Conservation (phyloP, 2,888 invertebrate genomes). For the Orthosia cruda region DNA sequence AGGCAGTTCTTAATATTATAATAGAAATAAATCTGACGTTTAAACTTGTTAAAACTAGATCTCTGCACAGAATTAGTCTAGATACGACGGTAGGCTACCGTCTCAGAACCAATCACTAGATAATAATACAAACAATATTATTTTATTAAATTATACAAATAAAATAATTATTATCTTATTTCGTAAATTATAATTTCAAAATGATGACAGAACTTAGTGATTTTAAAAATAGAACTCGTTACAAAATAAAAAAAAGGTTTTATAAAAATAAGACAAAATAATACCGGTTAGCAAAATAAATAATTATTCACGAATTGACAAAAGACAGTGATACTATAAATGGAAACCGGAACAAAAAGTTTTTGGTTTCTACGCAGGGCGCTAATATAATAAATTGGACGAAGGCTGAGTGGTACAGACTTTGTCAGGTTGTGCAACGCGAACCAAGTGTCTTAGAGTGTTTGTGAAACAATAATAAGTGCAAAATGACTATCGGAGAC, state of each 20-base stretch:
- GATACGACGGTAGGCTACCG: background rate
- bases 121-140: too few species aligned
- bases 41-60: background rate
- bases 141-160: background rate
- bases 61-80: background rate
- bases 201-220: background rate
- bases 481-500: slow-evolving; percentile 61
- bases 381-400: slow-evolving; percentile 49
- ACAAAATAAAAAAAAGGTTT: background rate
- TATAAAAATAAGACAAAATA: background rate
- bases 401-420: slow-evolving; percentile 25
- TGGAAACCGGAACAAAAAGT: slow-evolving; percentile 1
- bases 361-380: slow-evolving; percentile 9
- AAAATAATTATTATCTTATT: background rate
- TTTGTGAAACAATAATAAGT: slow-evolving; percentile 22
- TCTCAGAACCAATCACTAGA: background rate
- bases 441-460: slow-evolving; percentile 47
- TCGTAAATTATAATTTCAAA: too few species aligned
- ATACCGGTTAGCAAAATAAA: background rate
- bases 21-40: background rate
- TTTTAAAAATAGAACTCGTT: background rate
- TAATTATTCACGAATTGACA: background rate
- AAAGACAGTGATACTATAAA: slow-evolving; percentile 14
- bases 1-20: background rate
- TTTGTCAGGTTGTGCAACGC: slow-evolving; percentile 26